These are phyloP conservation scores for Tetraneura akinire DNA, from an alignment of 1,140 invertebrate genomes.

Conservation along the genomic window DNA sequence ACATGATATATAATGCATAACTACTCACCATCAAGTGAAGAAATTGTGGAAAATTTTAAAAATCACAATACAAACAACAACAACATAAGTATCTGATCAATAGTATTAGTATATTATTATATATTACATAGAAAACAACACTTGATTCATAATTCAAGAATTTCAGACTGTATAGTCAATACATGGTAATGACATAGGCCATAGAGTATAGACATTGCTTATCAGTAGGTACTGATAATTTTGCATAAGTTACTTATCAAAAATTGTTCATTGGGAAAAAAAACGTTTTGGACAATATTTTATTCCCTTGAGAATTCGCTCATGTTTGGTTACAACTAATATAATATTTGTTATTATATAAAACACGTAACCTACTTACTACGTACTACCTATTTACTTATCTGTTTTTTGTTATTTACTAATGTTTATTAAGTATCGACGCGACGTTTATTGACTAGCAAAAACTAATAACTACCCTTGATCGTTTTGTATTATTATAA, in stretches of 20 bases:
- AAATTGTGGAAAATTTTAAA: too few relatives aligned
- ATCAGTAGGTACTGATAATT: constrained; percentile 38
- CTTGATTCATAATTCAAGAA: not conserved
- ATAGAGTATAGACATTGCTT: not conserved
- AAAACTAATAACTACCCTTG: not conserved
- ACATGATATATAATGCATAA: too few relatives aligned
- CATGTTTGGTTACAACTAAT: not conserved
- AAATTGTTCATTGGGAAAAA: not conserved
- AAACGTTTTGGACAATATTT: not conserved
- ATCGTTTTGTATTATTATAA: too few relatives aligned
- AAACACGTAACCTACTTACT: too few relatives aligned
- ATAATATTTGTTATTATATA: too few relatives aligned
- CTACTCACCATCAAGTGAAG: too few relatives aligned
- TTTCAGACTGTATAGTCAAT: not conserved
- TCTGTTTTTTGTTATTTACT: not conserved
- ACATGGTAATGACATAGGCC: too few relatives aligned
- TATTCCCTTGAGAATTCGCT: not conserved
- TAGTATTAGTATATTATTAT: too few relatives aligned
- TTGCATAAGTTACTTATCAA: constrained; percentile 30
- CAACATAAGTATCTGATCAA: not conserved
- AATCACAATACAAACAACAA: not conserved
- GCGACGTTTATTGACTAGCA: not conserved
- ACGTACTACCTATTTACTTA: too few relatives aligned
- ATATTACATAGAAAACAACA: not conserved
- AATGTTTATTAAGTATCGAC: not conserved